Conservation (phyloP, 2,113 vertebrate species). For the Suncus etruscus region DNA sequence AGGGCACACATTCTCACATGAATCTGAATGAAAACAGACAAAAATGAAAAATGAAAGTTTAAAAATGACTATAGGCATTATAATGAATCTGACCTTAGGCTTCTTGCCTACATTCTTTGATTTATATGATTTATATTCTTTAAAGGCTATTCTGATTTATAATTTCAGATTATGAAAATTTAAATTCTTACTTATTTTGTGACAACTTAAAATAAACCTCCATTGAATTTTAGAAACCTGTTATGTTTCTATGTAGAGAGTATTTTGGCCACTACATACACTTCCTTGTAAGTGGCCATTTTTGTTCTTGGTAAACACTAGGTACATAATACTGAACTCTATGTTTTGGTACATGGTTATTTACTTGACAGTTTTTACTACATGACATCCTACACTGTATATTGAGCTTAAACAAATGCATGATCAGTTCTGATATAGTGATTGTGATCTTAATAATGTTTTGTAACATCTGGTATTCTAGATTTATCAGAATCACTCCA, state of each 20-base stretch:
- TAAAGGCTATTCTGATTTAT: conserved; percentile 1
- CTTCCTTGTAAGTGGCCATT: background rate
- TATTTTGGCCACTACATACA: background rate
- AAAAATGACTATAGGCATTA: background rate
- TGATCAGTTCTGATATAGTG: background rate
- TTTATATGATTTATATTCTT: background rate
- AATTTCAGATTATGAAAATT: conserved; percentile 23
- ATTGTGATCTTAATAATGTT: conserved; percentile 36
- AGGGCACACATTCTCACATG: background rate
- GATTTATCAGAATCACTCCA: conserved; percentile 8
- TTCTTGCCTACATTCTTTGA: background rate
- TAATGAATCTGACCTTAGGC: background rate
- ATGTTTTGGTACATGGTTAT: background rate
- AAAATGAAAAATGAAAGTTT: background rate
- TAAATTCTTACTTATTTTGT: conserved; percentile 43
- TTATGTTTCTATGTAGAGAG: background rate
- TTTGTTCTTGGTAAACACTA: conserved; percentile 44
- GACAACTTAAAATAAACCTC: conserved; percentile 14
- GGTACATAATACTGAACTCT: background rate
- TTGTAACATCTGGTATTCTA: conserved; percentile 43
- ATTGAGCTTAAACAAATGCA: background rate
- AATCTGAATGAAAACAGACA: conserved; percentile 50
- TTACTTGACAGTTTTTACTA: conserved; percentile 2
- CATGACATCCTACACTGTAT: too few relatives aligned
- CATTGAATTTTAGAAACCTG: conserved; percentile 23